Evolutionary conservation across 2,797 vertebrate genomes (phyloP).

Genomic region (Neosalanx taihuensis): DNA sequence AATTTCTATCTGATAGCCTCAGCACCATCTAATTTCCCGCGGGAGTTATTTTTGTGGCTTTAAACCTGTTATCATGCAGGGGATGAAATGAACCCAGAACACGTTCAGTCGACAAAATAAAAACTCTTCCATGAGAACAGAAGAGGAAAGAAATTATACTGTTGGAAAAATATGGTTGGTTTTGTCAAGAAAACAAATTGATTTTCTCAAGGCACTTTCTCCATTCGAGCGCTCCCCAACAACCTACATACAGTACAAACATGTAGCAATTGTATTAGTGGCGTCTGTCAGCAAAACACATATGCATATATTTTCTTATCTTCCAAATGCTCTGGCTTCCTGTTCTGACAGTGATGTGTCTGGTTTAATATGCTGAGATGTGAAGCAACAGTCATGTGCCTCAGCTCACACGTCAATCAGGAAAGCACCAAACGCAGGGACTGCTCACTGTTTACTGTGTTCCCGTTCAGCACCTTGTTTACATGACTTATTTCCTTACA

Average conservation of each 20-base stretch:
- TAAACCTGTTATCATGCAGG: conserved; percentile 64
- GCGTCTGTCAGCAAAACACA: conserved; percentile 36
- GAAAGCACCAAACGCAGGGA: conserved; percentile 35
- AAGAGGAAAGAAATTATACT: conserved; percentile 19
- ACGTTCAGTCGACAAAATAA: conserved; percentile 30
- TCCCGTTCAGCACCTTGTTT: no score
- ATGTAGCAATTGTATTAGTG: conserved; percentile 28
- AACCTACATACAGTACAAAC: not conserved
- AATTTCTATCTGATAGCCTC: conserved; percentile 55
- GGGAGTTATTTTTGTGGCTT: conserved; percentile 60
- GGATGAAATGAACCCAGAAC: conserved; percentile 49
- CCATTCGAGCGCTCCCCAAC: conserved; percentile 6
- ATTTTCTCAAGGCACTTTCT: conserved; percentile 30
- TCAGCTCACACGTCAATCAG: conserved; percentile 54
- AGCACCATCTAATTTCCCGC: conserved; percentile 61
- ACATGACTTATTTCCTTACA: no score
- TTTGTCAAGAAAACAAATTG: conserved; percentile 23
- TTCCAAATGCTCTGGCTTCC: conserved; percentile 38
- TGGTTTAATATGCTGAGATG: conserved; percentile 58
- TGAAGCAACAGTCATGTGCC: conserved; percentile 39
- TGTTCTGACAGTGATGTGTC: conserved; percentile 48
- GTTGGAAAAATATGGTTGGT: conserved; percentile 29
- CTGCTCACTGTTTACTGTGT: not conserved
- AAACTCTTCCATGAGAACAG: conserved; percentile 35
- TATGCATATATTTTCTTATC: conserved; percentile 25